Conservation (phyloP, 2,888 invertebrate species). For the Xestia sexstrigata region DNA sequence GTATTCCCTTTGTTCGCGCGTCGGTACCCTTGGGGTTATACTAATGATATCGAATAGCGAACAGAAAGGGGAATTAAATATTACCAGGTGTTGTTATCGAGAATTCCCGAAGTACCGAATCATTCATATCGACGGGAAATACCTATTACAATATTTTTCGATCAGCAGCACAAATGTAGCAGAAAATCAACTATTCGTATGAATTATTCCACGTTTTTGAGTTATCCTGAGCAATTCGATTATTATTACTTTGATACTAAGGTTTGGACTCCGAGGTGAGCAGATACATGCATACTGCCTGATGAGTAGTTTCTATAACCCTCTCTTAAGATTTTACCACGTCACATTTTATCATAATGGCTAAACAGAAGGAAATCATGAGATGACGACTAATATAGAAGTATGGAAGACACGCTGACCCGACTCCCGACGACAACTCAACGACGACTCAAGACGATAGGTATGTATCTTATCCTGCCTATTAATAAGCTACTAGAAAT, state of each 20-base stretch:
- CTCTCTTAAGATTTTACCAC: too few species aligned
- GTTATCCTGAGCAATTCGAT: slow-evolving; percentile 57
- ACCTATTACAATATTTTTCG: slow-evolving; percentile 37
- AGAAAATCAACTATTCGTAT: slow-evolving; percentile 42
- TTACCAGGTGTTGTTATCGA: slow-evolving; percentile 41
- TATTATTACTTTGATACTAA: slow-evolving; percentile 34
- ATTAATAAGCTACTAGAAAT: too few species aligned
- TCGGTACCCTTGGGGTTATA: slow-evolving; percentile 33
- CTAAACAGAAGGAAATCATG: background rate
- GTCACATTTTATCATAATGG: background rate
- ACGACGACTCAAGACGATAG: too few species aligned
- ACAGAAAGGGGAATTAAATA: slow-evolving; percentile 56
- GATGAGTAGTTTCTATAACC: background rate
- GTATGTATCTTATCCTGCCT: too few species aligned
- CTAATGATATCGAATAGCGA: slow-evolving; percentile 55
- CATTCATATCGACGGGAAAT: slow-evolving; percentile 26
- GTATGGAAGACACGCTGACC: background rate
- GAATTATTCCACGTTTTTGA: slow-evolving; percentile 46
- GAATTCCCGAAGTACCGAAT: slow-evolving; percentile 25
- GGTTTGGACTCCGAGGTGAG: slow-evolving; percentile 25
- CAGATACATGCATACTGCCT: background rate
- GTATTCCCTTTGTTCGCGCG: slow-evolving; percentile 47
- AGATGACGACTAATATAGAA: background rate
- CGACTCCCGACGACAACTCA: too few species aligned
- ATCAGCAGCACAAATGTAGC: slow-evolving; percentile 30